Conservation (phyloP, 2,113 vertebrate genomes). For the Centropus bengalensis region DNA sequence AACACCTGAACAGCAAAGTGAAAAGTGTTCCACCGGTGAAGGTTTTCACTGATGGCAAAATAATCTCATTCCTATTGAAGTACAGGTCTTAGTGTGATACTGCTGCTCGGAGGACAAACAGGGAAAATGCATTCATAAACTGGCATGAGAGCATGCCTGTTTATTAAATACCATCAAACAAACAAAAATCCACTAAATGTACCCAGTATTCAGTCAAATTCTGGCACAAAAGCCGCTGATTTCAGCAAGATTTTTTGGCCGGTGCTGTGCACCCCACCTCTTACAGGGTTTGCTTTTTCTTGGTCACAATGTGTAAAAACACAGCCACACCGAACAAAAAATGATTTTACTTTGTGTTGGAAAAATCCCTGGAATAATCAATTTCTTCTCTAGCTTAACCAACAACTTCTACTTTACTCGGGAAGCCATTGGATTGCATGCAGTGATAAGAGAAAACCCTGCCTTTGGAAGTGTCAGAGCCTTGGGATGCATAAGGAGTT, state of each 20-base stretch:
- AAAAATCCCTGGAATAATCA: slow-evolving; percentile 18
- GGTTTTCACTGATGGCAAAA: neutral
- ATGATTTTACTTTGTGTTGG: slow-evolving; percentile 3
- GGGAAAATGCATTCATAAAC: neutral
- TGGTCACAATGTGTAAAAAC: neutral
- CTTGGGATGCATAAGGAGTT: neutral
- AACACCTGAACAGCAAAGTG: neutral
- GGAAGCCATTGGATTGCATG: neutral
- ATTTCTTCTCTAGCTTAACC: slow-evolving; percentile 18
- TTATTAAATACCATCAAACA: neutral
- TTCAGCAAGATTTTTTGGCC: neutral
- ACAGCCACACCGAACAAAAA: slow-evolving; percentile 3
- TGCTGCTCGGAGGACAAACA: neutral
- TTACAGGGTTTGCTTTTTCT: neutral
- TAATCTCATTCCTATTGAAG: neutral
- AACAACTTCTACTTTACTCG: neutral
- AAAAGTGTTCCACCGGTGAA: neutral
- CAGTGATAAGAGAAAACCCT: neutral
- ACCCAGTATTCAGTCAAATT: neutral
- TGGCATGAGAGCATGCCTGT: rapidly evolving
- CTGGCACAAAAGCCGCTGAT: slow-evolving; percentile 3
- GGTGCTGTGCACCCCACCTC: neutral
- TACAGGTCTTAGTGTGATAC: neutral
- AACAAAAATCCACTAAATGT: neutral
- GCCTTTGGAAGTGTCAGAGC: neutral